Evolutionary conservation across 1,140 invertebrate genomes (phyloP), one percentile per base, ranked within the genome.

Genomic region (Venturia canescens): DNA sequence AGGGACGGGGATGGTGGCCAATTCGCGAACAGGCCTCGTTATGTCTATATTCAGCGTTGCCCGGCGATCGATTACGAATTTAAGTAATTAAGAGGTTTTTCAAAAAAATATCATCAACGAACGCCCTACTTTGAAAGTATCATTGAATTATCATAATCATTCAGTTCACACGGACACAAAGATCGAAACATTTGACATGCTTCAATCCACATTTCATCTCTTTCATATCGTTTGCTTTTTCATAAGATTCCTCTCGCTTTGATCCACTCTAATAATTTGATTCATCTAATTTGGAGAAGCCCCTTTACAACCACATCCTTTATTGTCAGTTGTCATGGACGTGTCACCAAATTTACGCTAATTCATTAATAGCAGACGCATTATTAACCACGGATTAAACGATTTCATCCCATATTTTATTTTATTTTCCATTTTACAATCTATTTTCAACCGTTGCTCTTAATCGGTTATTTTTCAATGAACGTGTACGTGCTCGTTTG

Each of bases 281-380:
- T 57, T 74, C 11, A 72, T 48, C 21, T 38, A 79, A 75, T 80
- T 81, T 80, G 80, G 78, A 71, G 79, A 82, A 84, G 82, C 80
- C 78, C 80, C 57, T 63, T 83, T 82, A 79, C 86, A 87, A 84
- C 87, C 84, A 85, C 84, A 86, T 74, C 84, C 87, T 81, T 88
- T 88, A 88, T 88, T 88, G 87, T 88, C 87, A 87, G 85, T 88
- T 88, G 87, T 85, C 87, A 86, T 86, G 87, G 87, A 88, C 87
- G 87, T 87, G 82, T 84, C 79, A 84, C 80, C 82, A 83, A 83
- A 81, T 80, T 81, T 72, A 75, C 66, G 23, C 75, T 71, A 81
- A 57, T 69, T 77, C 21, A 70, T 79, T 81, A 67, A 81, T 81
- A 76, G 76, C 74, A 80, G 80, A 80, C 60, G 60, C 66, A 66